Evolutionary conservation across 2,113 vertebrate species (phyloP).

Genomic region (Hypocryptadius cinnamomeus): DNA sequence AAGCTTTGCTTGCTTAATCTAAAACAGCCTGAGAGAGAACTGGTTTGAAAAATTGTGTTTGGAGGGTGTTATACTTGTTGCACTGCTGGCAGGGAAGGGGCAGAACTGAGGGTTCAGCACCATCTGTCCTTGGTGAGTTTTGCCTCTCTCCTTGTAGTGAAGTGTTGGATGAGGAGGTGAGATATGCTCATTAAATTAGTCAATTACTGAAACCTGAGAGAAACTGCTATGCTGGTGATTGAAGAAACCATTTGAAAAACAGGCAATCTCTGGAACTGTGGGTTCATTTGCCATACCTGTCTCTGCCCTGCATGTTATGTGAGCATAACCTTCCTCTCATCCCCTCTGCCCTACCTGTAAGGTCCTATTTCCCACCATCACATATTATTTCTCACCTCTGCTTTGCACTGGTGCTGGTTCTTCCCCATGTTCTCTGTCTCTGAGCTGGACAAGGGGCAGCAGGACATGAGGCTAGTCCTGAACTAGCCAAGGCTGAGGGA

Average conservation of each 20-base stretch:
- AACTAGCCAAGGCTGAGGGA: background rate
- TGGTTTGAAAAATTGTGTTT: background rate
- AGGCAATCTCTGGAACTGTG: background rate
- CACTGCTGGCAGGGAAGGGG: background rate
- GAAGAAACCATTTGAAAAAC: background rate
- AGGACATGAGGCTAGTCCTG: fast-evolving
- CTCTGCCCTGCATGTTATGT: background rate
- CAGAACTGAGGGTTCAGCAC: background rate
- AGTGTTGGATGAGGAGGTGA: background rate
- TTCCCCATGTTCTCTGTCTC: fast-evolving
- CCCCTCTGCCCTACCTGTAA: background rate
- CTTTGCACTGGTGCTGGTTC: background rate
- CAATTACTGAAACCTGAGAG: background rate
- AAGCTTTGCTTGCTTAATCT: background rate
- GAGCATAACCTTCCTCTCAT: background rate
- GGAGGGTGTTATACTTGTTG: background rate
- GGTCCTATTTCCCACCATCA: background rate
- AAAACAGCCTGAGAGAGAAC: background rate
- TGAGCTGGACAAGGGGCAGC: background rate
- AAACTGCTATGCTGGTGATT: fast-evolving
- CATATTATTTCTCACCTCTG: fast-evolving
- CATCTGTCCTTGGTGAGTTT: background rate
- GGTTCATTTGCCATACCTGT: background rate
- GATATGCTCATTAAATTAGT: background rate
- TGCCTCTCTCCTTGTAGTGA: background rate